phyloP scores from a whole-genome alignment of 2,888 invertebrate genomes.

The Blastobasis lacticolella region DNA sequence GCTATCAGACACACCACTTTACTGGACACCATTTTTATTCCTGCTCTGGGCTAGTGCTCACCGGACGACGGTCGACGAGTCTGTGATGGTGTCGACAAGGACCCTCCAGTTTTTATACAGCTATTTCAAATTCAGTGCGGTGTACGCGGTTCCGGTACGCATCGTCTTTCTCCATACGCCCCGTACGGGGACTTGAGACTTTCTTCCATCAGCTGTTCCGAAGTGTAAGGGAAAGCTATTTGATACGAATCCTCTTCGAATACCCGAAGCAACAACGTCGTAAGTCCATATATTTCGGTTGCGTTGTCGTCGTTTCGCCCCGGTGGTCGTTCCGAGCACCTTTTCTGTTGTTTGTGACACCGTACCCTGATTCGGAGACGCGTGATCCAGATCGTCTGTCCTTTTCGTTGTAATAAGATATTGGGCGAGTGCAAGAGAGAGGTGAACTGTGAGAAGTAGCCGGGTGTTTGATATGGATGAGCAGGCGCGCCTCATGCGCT shows the following conservation, averaged over 20 bases:
- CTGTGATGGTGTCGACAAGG: conserved; percentile 69
- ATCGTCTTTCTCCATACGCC: conserved; percentile 56
- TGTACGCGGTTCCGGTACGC: conserved; percentile 62
- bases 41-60: conserved; percentile 42
- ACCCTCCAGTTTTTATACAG: conserved; percentile 70
- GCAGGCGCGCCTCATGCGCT: conserved; percentile 39
- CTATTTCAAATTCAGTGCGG: conserved; percentile 72
- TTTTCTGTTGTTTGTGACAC: conserved; percentile 73
- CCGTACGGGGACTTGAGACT: conserved; percentile 46
- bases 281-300: conserved; percentile 37
- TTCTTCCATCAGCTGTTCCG: conserved; percentile 38
- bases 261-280: conserved; percentile 37
- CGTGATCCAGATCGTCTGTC: conserved; percentile 50
- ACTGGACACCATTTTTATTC: conserved; percentile 56
- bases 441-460: conserved; percentile 23
- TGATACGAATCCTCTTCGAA: conserved; percentile 58
- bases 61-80: conserved; percentile 54
- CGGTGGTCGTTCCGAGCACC: conserved; percentile 35
- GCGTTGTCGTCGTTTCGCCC: conserved; percentile 40
- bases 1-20: conserved; percentile 66
- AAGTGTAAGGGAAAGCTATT: conserved; percentile 72
- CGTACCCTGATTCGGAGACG: conserved; percentile 58
- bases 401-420: conserved; percentile 21
- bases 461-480: conserved; percentile 60
- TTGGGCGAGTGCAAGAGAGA: conserved; percentile 34